Percentiles rank a stretch among this genome's conserved stretches.
phyloP scores from a whole-genome alignment of 2,113 vertebrate species.

The Xenopus laevis region DNA sequence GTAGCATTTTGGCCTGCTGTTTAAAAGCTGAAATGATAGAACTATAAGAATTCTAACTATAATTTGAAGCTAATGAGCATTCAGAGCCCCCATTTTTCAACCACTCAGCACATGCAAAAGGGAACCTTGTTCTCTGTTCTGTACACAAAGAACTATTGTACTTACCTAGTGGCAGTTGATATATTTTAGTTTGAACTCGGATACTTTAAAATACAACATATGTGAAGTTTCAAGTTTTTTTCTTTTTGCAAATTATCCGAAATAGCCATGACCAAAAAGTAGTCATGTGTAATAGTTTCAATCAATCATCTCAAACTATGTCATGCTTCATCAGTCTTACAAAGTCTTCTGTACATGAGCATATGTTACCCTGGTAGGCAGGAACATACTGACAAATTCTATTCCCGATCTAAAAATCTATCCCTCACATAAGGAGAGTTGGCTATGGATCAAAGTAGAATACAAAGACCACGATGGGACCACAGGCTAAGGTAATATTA shows the following conservation, averaged over 20 bases:
- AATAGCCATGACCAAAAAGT: background rate
- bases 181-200: conserved; percentile 5
- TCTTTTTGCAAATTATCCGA: conserved; percentile 1
- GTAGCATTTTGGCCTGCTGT: no score
- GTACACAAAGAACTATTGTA: conserved; percentile 13
- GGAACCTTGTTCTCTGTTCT: background rate
- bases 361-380: background rate
- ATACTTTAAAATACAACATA: conserved; percentile 20
- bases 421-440: background rate
- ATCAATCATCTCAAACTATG: conserved; percentile 21
- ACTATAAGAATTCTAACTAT: no score
- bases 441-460: background rate
- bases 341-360: background rate
- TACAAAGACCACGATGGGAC: no score
- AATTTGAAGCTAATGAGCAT: no score
- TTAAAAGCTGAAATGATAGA: no score
- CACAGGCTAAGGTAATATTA: no score
- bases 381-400: background rate
- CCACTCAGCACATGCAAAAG: background rate
- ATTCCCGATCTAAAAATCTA: background rate
- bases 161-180: conserved; percentile 20
- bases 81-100: background rate
- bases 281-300: conserved; percentile 5
- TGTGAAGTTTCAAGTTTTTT: background rate
- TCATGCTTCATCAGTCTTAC: background rate